Base-by-base conservation (phyloP, 2,888 invertebrate genomes). In the Troglohyphantes excavatus region DNA sequence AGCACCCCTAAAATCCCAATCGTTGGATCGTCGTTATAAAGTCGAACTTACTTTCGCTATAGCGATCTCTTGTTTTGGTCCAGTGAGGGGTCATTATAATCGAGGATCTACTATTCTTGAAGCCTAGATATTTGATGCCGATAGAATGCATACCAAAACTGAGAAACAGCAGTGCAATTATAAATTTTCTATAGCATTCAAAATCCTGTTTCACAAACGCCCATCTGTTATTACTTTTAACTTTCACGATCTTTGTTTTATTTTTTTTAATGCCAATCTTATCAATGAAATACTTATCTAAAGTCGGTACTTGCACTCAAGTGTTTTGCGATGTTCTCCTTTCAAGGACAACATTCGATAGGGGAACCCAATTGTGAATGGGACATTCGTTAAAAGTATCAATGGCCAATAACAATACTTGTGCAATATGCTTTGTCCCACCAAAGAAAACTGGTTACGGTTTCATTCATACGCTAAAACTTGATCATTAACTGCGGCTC, bases 391-490 rank as follows among this genome's bases (percentile, higher is more conserved):
- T 53, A 53, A 53, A n/a, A 53, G 5, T 53, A n/a, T n/a, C 53
- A 53, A 53, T 53, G n/a, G 53, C 17, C 53, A 53, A 53, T 53
- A 53, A 53, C 53, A 53, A 53, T 53, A 53, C 53, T 53, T 53
- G 53, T 53, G 53, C 53, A 53, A 53, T 53, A 53, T 53, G 53
- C 53, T 53, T 53, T 53, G 53, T 53, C n/a, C 53, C 53, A 53
- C 53, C 5, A n/a, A 13, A 53, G 53, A 53, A 53, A 53, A 53
- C 53, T 17, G 53, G 53, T 53, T 53, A 13, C 53, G 53, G 9
- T 53, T 53, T 53, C 53, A 53, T 53, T 53, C 53, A 53, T 53
- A 53, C 53, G 53, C 5, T 53, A 53, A n/a, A 53, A 53, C 53
- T 53, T 53, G 53, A 53, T 53, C 53, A 53, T 53, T 53, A 53